Evolutionary conservation across 2,888 invertebrate species (phyloP), one percentile per base, ranked within the genome.

Genomic region (Drosophila robusta): DNA sequence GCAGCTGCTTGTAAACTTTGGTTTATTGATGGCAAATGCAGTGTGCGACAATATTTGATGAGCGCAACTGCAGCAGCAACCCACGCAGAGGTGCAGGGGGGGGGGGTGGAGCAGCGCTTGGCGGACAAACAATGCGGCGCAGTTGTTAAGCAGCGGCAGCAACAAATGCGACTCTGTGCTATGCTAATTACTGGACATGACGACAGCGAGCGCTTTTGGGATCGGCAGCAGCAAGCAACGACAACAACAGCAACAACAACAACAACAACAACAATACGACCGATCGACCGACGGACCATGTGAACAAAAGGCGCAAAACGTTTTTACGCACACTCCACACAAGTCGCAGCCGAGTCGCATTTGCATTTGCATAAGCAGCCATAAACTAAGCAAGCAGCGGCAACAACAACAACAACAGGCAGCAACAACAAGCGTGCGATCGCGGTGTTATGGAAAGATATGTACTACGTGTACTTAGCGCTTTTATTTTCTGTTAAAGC

Each of bases 181-280:
- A 85, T 85, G 84, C 87, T 85, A 85, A 85, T 85, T 85, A 89
- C 87, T 83, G 89, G 87, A 83, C 85, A 89, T 84, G 85, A 84
- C 84, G 73, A 70, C 85, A 73, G 65, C 78, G 71, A 77, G 60
- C 60, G 80, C 69, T 80, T 83, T 80, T 62, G 69, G 80, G 84
- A 72, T 64, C 85, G 72, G 49, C 75, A 67, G 56, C 61, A 64
- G 29, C 47, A 62, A 9, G 1, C 32, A 32, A 32, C 24, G 51
- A n/a, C 38, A 57, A 34, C 47, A 62, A 36, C 56, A 26, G n/a
- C n/a, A n/a, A n/a, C n/a, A n/a, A 32, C 45, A 38, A 8, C 32
- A 49, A 26, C 44, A 60, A 22, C 50, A 49, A 16, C 34, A 49
- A 41, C 68, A 67, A 36, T 9, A 12, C 34, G 42, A 52, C 7